Percentiles rank a stretch among this genome's conserved stretches.
phyloP scores from a whole-genome alignment of 2,113 vertebrate species.

The Corythoichthys intestinalis region DNA sequence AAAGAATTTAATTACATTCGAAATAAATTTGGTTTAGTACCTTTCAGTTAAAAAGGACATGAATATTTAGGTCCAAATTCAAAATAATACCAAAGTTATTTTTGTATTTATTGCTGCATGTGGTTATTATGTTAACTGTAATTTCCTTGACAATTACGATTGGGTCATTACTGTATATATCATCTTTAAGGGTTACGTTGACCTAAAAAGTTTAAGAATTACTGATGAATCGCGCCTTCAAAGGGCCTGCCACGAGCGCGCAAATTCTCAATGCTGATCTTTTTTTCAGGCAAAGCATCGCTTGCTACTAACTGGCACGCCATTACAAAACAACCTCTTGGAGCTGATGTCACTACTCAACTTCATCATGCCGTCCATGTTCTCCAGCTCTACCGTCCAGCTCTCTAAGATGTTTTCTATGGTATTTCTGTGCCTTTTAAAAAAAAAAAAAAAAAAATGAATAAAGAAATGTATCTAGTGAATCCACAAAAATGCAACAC shows the following conservation, averaged over 20 bases:
- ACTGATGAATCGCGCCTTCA: neutral
- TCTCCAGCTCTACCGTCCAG: conserved; percentile 89
- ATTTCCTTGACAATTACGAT: neutral
- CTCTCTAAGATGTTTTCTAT: conserved; percentile 93
- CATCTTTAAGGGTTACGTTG: no score
- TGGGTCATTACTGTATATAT: neutral
- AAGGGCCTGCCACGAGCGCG: neutral
- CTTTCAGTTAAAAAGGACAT: no score
- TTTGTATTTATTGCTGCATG: no score
- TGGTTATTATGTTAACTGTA: no score
- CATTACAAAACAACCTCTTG: conserved; percentile 92
- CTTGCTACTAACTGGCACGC: conserved; percentile 91
- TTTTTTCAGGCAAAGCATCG: conserved; percentile 82
- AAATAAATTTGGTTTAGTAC: no score
- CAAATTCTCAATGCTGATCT: neutral
- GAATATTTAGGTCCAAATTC: no score
- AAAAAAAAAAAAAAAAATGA: no score
- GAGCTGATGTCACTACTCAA: conserved; percentile 96
- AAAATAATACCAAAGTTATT: no score
- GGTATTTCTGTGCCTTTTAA: conserved; percentile 56
- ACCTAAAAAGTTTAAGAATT: neutral
- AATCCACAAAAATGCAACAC: no score
- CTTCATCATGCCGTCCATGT: conserved; percentile 99
- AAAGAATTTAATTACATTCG: no score
- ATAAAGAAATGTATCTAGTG: no score